Conservation (phyloP, 2,797 vertebrate genomes). For the Lutjanus campechanus region DNA sequence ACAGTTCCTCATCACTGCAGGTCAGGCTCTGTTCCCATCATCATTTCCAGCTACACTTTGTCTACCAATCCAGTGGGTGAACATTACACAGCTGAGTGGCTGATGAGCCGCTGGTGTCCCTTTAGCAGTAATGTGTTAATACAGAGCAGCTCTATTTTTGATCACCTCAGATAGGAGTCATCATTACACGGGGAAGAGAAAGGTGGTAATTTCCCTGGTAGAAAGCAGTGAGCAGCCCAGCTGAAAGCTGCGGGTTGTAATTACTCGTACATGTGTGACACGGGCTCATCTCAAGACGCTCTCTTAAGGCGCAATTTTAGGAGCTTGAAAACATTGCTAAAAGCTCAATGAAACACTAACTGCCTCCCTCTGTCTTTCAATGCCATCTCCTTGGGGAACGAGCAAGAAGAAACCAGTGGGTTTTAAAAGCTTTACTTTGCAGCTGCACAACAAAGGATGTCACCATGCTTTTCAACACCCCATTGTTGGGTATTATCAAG, state of each 20-base stretch:
- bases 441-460: slow-evolving; percentile 86
- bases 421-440: slow-evolving; percentile 81
- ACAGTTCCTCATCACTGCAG: slow-evolving; percentile 34
- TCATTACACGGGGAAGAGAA: slow-evolving; percentile 44
- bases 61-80: slow-evolving; percentile 41
- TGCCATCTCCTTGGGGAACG: slow-evolving; percentile 68
- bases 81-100: slow-evolving; percentile 56
- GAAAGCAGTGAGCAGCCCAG: slow-evolving; percentile 17
- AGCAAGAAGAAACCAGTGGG: slow-evolving; percentile 75
- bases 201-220: slow-evolving; percentile 35
- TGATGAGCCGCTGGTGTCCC: slow-evolving; percentile 38
- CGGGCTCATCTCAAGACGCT: slow-evolving; percentile 32
- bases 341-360: slow-evolving; percentile 73
- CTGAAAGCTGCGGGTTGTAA: slow-evolving; percentile 54
- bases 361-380: slow-evolving; percentile 63
- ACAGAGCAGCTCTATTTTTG: slow-evolving; percentile 52
- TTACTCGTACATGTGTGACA: slow-evolving; percentile 63
- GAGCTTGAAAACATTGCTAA: slow-evolving; percentile 65
- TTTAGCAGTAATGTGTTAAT: slow-evolving; percentile 52
- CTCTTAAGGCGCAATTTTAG: slow-evolving; percentile 56
- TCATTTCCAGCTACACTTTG: slow-evolving; percentile 29
- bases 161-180: slow-evolving; percentile 51
- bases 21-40: slow-evolving; percentile 36
- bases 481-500: slow-evolving; percentile 85
- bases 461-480: slow-evolving; percentile 80